Conservation (phyloP, 2,113 vertebrate species). For the Chaenocephalus aceratus region DNA sequence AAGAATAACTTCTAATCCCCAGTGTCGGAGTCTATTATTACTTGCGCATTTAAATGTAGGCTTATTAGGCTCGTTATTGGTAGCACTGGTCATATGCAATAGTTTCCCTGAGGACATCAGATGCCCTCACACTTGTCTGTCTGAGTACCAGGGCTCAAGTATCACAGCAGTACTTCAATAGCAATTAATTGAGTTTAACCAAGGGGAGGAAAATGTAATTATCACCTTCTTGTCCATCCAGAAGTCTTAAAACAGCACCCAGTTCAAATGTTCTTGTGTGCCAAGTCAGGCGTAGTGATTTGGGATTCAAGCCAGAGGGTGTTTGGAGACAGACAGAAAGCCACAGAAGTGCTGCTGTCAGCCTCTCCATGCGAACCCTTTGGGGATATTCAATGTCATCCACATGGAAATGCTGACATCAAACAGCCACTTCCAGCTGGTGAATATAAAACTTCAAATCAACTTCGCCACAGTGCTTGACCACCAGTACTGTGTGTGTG, state of each 20-base stretch:
- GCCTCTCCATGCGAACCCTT: neutral
- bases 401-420: conserved; percentile 13
- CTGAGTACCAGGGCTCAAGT: neutral
- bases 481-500: neutral
- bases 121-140: neutral
- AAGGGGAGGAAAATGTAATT: neutral
- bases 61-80: neutral
- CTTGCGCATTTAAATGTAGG: neutral
- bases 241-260: neutral
- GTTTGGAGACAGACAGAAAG: neutral
- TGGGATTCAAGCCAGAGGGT: neutral
- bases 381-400: conserved; percentile 7
- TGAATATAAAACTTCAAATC: conserved; percentile 23
- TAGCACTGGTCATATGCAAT: neutral
- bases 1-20: neutral
- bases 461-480: neutral
- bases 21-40: neutral
- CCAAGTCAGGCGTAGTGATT: neutral
- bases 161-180: neutral
- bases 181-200: neutral
- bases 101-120: neutral
- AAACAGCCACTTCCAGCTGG: conserved; percentile 24
- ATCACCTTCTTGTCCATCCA: neutral
- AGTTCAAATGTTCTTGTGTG: neutral
- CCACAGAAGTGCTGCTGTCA: neutral